Evolutionary conservation across 2,797 vertebrate genomes (phyloP).

Genomic region (Geotrypetes seraphini): DNA sequence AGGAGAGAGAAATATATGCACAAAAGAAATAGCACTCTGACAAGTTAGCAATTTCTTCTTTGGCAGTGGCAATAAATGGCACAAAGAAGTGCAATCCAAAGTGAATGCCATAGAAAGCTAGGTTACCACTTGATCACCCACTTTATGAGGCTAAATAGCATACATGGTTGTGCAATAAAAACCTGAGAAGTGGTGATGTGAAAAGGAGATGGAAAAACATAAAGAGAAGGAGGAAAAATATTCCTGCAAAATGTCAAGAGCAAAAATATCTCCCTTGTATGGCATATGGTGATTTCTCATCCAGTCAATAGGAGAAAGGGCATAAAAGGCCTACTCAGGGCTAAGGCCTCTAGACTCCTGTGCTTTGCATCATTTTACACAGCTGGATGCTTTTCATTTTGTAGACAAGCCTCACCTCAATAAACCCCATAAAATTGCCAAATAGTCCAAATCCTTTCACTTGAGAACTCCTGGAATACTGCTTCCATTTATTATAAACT

Average conservation of each 20-base stretch:
- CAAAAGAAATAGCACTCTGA: too few species aligned
- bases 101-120: too few species aligned
- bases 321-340: neutral
- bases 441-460: neutral
- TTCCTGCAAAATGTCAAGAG: neutral
- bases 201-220: neutral
- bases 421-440: neutral
- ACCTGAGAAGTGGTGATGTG: rapidly evolving
- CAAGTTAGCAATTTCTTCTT: too few species aligned
- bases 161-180: neutral
- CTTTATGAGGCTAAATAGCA: too few species aligned
- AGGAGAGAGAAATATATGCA: too few species aligned
- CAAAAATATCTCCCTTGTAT: neutral
- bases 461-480: neutral
- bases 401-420: neutral
- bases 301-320: neutral
- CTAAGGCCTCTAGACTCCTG: neutral
- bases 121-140: too few species aligned
- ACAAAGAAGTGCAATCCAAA: too few species aligned
- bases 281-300: neutral
- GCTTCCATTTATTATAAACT: slow-evolving; percentile 1
- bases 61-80: too few species aligned
- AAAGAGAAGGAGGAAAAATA: neutral
- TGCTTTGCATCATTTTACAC: neutral
- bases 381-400: neutral